Evolutionary conservation across 64 coral and sea anemone genomes (phyloP), one percentile per base, ranked within the genome.

Genomic region (Montipora sp.): DNA sequence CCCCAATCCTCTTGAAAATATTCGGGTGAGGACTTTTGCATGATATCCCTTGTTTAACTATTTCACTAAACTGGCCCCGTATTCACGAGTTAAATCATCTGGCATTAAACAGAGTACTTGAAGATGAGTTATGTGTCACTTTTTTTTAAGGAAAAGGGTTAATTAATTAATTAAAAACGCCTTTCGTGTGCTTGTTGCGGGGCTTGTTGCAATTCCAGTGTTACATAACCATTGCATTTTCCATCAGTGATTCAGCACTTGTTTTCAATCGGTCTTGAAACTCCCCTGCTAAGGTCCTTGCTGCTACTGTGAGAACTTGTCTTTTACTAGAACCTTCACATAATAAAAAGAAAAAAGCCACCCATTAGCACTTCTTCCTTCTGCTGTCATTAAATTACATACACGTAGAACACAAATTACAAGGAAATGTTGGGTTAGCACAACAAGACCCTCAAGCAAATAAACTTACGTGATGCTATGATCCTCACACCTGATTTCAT

Each of bases 261-360:
- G 90, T 84, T 57, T 92, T 94, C 12, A 95, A 76, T 65, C 82
- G 91, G 20, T 83, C 83, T 92, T 89, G 46, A 86, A 96, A 99
- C 8, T 99, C 92, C 76, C 98, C 98, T 8, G 98, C 98, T 59
- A 99, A 84, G 15, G 92, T 99, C 59, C 89, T 94, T 59, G 98
- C 95, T 11, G 98, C 94, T 19, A 94, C 22, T 36, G 98, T 99
- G 13, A 96, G 75, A 67, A 99, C 94, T 48, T 99, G 98, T 14
- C 91, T 83, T 83, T 95, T 99, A 18, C 83, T 89, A 84, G 90
- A 96, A 80, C 98, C 98, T 99, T 50, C 5, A 92, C 58, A 15
- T 9, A 86, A 21, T 80, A 1, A 75, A 91, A 19, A 47, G 12
- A 72, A 67, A 75, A 43, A 45, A 2, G 36, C 36, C 65, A 48